Conservation (phyloP, 1,140 invertebrate genomes). For the Dicyema japonicum region DNA sequence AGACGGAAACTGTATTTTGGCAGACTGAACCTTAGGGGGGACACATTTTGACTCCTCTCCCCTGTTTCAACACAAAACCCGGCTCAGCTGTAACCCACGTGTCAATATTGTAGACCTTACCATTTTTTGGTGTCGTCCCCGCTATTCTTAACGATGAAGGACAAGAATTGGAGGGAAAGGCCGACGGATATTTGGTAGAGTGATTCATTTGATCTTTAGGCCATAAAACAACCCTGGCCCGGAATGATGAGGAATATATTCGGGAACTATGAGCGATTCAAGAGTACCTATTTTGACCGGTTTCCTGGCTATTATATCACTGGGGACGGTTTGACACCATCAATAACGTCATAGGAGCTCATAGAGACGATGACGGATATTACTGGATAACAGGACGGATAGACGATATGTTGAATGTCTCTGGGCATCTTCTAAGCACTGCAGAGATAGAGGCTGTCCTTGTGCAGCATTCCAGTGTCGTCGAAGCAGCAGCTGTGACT, state of each 20-base stretch:
- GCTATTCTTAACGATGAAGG: slow-evolving; percentile 19
- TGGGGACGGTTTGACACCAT: slow-evolving; percentile 24
- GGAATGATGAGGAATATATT: slow-evolving; percentile 22
- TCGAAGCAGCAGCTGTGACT: slow-evolving; percentile 22
- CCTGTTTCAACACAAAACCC: slow-evolving; percentile 24
- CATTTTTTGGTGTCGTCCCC: slow-evolving; percentile 23
- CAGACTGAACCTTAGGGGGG: no score
- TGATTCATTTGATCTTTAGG: no score
- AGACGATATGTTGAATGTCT: slow-evolving; percentile 22
- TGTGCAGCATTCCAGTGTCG: slow-evolving; percentile 16
- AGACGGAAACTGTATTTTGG: slow-evolving; percentile 20
- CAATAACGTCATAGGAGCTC: no score
- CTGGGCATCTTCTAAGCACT: slow-evolving; percentile 21
- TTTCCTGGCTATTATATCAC: slow-evolving; percentile 45
- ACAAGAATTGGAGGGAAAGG: slow-evolving; percentile 23
- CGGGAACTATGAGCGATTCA: slow-evolving; percentile 20
- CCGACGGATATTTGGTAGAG: slow-evolving; percentile 13
- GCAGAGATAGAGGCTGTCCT: slow-evolving; percentile 24
- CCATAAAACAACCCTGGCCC: slow-evolving; percentile 21
- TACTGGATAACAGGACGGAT: slow-evolving; percentile 23
- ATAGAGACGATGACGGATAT: slow-evolving; percentile 12
- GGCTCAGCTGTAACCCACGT: slow-evolving; percentile 23
- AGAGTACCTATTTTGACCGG: slow-evolving; percentile 19
- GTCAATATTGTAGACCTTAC: no score
- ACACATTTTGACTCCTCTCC: slow-evolving; percentile 20